Evolutionary conservation across 2,113 vertebrate genomes (phyloP).

Genomic region (Pangasianodon hypophthalmus): DNA sequence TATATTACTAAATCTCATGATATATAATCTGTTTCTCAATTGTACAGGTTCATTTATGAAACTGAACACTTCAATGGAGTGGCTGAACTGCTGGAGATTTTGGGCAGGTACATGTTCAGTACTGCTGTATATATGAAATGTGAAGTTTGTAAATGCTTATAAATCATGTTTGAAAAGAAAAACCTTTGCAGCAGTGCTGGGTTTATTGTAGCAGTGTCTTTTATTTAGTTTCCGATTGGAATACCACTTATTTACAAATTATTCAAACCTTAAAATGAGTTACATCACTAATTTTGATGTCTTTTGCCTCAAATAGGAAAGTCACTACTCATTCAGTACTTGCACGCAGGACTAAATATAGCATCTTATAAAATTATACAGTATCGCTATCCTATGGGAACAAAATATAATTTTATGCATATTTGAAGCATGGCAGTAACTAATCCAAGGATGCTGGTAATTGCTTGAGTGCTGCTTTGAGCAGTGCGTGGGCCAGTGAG

Average conservation of each 20-base stretch:
- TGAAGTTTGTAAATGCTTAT: neutral
- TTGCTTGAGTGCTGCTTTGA: constrained; percentile 36
- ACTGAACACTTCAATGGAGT: constrained; percentile 81
- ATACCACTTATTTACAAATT: neutral
- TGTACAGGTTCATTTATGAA: constrained; percentile 79
- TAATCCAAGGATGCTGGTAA: constrained; percentile 30
- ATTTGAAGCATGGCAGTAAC: constrained; percentile 28
- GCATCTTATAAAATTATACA: constrained; percentile 15
- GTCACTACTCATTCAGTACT: constrained; percentile 1
- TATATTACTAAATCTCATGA: neutral
- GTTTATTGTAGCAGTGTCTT: neutral
- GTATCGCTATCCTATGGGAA: constrained; percentile 29
- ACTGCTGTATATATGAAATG: neutral
- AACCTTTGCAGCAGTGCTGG: neutral
- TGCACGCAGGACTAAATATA: constrained; percentile 8
- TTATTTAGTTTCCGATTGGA: neutral
- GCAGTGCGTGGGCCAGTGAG: constrained; percentile 42
- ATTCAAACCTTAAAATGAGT: neutral
- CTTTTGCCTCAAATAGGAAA: neutral
- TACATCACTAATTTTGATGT: neutral
- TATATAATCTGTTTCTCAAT: constrained; percentile 5
- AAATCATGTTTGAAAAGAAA: neutral
- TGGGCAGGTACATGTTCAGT: constrained; percentile 71
- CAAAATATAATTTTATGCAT: constrained; percentile 40
- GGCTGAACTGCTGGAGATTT: constrained; percentile 79